Conservation (phyloP, 2,888 invertebrate species). For the Mayetiola destructor region DNA sequence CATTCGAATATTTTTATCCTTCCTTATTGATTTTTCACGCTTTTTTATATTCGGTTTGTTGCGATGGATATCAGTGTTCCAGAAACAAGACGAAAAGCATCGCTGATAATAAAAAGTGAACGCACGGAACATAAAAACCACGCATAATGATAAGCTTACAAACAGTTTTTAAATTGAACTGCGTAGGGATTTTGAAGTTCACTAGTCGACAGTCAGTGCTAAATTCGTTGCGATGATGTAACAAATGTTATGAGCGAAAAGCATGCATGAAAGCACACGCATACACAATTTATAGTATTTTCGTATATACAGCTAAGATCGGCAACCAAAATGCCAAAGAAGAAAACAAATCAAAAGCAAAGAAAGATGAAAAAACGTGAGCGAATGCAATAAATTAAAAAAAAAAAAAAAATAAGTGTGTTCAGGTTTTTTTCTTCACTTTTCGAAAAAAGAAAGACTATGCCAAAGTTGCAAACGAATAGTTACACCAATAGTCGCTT, state of each 20-base stretch:
- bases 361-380: background rate
- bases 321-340: background rate
- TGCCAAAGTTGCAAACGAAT: background rate
- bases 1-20: too few species aligned
- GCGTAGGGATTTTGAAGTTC: slow-evolving; percentile 11
- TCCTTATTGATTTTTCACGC: too few species aligned
- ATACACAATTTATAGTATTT: too few species aligned
- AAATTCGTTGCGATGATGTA: slow-evolving; percentile 3
- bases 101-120: too few species aligned
- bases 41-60: too few species aligned
- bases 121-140: too few species aligned
- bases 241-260: slow-evolving; percentile 8
- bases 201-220: slow-evolving; percentile 12
- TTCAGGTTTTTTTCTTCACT: background rate
- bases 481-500: background rate
- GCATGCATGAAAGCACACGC: background rate
- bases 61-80: too few species aligned
- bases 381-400: slow-evolving; percentile 5
- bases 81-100: too few species aligned
- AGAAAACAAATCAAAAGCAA: background rate
- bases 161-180: background rate
- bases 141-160: too few species aligned
- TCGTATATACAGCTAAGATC: background rate
- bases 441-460: background rate
- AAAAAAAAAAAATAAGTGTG: background rate